Percentiles rank a stretch among this genome's conserved stretches.
phyloP scores from a whole-genome alignment of 2,888 invertebrate genomes.

The Eurois occulta region DNA sequence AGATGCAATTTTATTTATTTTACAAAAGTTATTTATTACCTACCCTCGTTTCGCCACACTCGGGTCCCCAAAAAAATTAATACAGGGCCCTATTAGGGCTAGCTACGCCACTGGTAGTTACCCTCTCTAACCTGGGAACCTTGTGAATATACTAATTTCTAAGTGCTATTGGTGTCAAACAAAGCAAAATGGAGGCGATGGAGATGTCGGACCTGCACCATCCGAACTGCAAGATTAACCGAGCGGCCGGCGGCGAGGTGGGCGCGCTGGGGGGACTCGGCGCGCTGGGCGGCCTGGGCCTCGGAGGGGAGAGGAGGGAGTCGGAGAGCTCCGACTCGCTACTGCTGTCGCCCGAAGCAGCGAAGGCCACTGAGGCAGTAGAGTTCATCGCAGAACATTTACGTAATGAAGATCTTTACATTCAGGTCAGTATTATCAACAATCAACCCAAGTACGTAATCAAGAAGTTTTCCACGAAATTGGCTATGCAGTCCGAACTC shows the following conservation, averaged over 20 bases:
- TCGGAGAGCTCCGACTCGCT: slow-evolving; percentile 98
- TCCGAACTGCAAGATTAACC: slow-evolving; percentile 98
- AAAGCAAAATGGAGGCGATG: slow-evolving; percentile 97
- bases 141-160: slow-evolving; percentile 74
- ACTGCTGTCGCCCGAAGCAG: slow-evolving; percentile 97
- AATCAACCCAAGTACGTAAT: background rate
- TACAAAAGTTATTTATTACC: no score
- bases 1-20: background rate
- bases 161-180: slow-evolving; percentile 92
- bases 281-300: slow-evolving; percentile 91
- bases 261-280: slow-evolving; percentile 90
- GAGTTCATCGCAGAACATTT: slow-evolving; percentile 99
- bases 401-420: slow-evolving; percentile 99
- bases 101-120: slow-evolving; percentile 28
- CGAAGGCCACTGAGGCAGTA: slow-evolving; percentile 99
- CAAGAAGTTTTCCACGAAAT: background rate
- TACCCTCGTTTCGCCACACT: background rate
- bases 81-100: background rate
- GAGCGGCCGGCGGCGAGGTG: slow-evolving; percentile 92
- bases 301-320: slow-evolving; percentile 94
- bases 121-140: slow-evolving; percentile 55
- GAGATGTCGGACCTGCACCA: slow-evolving; percentile 98
- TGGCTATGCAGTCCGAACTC: background rate
- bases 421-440: slow-evolving; percentile 93
- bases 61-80: background rate